Evolutionary conservation across 2,888 invertebrate species (phyloP).

Genomic region (Poecilobothrus nobilitatus): DNA sequence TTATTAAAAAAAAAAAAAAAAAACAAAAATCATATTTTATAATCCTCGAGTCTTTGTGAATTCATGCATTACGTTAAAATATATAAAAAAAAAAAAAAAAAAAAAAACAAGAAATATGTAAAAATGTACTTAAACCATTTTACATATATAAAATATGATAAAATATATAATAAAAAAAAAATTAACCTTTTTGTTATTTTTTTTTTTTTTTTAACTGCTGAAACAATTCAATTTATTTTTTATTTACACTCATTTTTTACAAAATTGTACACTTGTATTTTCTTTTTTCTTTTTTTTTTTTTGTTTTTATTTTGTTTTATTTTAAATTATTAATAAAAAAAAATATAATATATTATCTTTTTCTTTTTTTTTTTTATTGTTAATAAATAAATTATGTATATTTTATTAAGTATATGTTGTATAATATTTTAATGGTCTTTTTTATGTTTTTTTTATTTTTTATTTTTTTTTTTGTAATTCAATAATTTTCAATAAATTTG

Average conservation of each 20-base stretch:
- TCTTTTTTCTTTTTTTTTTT: background rate
- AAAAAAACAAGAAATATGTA: background rate
- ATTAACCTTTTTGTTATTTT: background rate
- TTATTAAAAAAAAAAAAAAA: background rate
- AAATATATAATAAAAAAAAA: background rate
- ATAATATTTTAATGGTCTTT: no score
- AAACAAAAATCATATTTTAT: background rate
- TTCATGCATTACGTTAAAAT: constrained; percentile 2
- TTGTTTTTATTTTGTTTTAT: background rate
- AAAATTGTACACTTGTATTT: background rate
- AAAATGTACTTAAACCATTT: background rate
- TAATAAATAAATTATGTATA: background rate
- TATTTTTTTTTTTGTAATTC: no score
- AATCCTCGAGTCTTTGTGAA: background rate
- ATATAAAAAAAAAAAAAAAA: background rate
- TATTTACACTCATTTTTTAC: background rate
- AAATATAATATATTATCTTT: no score
- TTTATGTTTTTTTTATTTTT: no score
- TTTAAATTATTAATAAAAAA: no score
- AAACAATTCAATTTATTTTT: background rate
- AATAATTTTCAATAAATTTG: no score
- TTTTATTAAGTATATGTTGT: no score
- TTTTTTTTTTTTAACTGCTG: background rate
- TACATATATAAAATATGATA: background rate
- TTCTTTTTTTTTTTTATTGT: background rate